Evolutionary conservation across 2,888 invertebrate species (phyloP).

Genomic region (Odontothrips loti): DNA sequence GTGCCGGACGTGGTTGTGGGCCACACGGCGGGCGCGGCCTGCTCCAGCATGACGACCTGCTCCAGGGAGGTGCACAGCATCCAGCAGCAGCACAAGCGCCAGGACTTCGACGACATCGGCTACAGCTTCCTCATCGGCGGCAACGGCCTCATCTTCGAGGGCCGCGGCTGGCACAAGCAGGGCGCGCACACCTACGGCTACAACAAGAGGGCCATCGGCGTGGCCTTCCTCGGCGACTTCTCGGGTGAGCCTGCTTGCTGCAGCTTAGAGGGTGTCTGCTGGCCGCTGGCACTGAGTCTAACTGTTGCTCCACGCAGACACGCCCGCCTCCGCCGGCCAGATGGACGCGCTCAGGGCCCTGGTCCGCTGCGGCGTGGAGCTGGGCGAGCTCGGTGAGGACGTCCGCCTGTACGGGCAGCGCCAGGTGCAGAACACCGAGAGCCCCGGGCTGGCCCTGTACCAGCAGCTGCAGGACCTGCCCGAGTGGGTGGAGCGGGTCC

Average conservation of each 20-base stretch:
- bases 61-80: neutral
- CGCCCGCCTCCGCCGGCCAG: slow-evolving; percentile 31
- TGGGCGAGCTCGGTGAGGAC: slow-evolving; percentile 37
- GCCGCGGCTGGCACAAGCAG: slow-evolving; percentile 44
- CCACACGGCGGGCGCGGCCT: slow-evolving; percentile 7
- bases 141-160: slow-evolving; percentile 44
- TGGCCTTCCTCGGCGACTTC: slow-evolving; percentile 31
- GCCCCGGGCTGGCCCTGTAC: slow-evolving; percentile 41
- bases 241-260: neutral
- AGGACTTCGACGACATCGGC: slow-evolving; percentile 40
- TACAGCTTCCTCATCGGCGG: slow-evolving; percentile 45
- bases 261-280: no score
- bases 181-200: slow-evolving; percentile 43
- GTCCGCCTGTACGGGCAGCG: slow-evolving; percentile 40
- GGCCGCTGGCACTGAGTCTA: no score
- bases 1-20: neutral
- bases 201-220: slow-evolving; percentile 37
- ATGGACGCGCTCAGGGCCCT: slow-evolving; percentile 37
- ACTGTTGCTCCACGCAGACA: no score
- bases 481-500: slow-evolving; percentile 34
- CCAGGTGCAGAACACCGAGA: slow-evolving; percentile 40
- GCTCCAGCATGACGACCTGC: neutral
- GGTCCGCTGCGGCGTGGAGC: slow-evolving; percentile 38
- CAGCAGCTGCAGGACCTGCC: slow-evolving; percentile 41
- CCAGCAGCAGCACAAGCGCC: slow-evolving; percentile 32